Conservation (phyloP, 2,113 vertebrate species). For the Casuarius casuarius region DNA sequence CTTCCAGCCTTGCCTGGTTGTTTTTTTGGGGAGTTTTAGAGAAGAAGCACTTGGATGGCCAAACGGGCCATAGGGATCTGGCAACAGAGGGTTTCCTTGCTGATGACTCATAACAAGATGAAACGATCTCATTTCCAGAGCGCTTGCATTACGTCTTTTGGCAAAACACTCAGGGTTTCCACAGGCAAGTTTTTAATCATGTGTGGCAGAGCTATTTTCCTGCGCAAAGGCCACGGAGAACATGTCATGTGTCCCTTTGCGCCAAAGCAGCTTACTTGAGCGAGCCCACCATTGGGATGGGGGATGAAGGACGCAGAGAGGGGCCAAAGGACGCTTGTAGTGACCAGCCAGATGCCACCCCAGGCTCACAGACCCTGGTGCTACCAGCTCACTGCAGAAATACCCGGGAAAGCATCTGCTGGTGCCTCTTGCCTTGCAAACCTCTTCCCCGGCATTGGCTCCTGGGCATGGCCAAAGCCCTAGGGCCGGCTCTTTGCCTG, state of each 20-base stretch:
- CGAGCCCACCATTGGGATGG: background rate
- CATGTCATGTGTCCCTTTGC: background rate
- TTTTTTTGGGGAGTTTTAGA: background rate
- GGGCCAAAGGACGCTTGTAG: background rate
- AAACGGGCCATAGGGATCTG: background rate
- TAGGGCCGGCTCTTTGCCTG: background rate
- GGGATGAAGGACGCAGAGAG: background rate
- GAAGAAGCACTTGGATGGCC: background rate
- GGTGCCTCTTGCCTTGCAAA: background rate
- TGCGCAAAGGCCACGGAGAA: background rate
- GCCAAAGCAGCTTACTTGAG: background rate
- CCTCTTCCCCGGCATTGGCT: background rate
- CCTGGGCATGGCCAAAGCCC: background rate
- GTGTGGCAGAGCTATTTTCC: fast-evolving
- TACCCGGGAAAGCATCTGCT: background rate
- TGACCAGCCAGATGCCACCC: background rate
- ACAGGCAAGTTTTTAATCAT: background rate
- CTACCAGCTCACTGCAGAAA: background rate
- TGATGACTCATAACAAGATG: background rate
- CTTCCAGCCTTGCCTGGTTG: background rate
- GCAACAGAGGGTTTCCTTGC: background rate
- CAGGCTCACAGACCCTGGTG: background rate
- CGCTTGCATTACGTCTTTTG: background rate
- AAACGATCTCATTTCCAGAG: fast-evolving
- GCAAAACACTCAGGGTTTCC: background rate